Percentiles rank a stretch among this genome's conserved stretches.
These are phyloP conservation scores for Spisula subtruncata DNA, from an alignment of 2,888 invertebrate species.

Conservation along the genomic window DNA sequence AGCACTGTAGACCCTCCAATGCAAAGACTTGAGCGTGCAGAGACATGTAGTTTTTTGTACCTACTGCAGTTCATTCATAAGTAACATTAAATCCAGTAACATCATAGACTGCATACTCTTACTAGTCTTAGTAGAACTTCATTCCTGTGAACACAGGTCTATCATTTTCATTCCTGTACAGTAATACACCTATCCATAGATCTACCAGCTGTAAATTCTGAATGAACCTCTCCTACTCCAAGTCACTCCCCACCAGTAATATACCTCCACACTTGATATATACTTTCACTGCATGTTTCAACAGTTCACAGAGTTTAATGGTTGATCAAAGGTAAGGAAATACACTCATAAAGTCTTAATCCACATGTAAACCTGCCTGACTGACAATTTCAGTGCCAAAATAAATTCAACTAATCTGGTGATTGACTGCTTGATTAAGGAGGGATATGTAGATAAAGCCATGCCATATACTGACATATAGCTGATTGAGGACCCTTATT, in stretches of 20 bases:
- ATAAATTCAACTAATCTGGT: conserved; percentile 8
- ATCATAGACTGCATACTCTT: no score
- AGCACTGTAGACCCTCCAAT: no score
- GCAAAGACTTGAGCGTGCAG: no score
- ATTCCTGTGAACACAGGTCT: background rate
- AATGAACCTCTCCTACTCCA: background rate
- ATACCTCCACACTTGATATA: no score
- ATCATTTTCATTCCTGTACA: background rate
- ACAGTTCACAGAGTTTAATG: background rate
- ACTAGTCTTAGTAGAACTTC: no score
- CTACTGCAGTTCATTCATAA: no score
- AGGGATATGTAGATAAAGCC: background rate
- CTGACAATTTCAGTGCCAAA: conserved; percentile 17
- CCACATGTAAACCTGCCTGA: conserved; percentile 7
- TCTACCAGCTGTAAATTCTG: no score
- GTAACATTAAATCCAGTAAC: no score
- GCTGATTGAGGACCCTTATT: background rate
- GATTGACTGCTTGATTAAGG: conserved; percentile 12
- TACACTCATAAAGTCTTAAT: background rate
- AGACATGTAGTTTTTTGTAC: no score
- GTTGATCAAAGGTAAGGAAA: conserved; percentile 31
- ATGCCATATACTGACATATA: background rate
- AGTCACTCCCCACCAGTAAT: no score
- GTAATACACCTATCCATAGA: no score
- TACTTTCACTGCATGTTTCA: background rate